Base-by-base conservation (phyloP, 35 echinoderm and acorn worm genomes). In the Lytechinus pictus region DNA sequence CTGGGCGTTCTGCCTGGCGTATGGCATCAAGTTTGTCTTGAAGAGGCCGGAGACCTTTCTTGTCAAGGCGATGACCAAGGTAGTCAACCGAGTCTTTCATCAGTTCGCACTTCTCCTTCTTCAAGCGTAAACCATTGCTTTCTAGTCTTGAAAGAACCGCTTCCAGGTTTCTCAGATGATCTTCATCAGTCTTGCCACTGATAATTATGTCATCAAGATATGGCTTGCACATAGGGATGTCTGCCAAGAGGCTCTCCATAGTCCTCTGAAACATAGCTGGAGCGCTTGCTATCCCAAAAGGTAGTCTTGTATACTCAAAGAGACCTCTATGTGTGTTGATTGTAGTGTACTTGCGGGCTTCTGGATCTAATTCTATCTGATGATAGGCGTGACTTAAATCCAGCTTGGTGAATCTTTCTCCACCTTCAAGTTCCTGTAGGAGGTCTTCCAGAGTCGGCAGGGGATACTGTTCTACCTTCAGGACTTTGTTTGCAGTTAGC, bases 401-500 rank as follows among this genome's bases (percentile, higher is more conserved):
- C 9, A 96, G 52, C 27, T 95, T 97, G 10, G 57, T 58, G 57
- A 95, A 98, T 8, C 94, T 52, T 56, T 95, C 86, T 27, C 94
- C 96, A 24, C 89, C 94, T 86, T 94, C 57, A 1, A 95, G 88
- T 7, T 94, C 79, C 54, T 95, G 87, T 8, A 98, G 6, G 8
- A 98, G 28, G 61, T 95, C 96, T 13, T 98, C 87, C 11, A 95
- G 66, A 2, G 55, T 94, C 10, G 93, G 96, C 52, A 98, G 57
- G 11, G 95, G 96, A 86, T 98, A 95, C 55, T 97, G 90, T 91
- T 97, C 97, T n/a, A n/a, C n/a, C n/a, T n/a, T n/a, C n/a, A n/a
- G n/a, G n/a, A n/a, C n/a, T n/a, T n/a, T n/a, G n/a, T n/a, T n/a
- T n/a, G n/a, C 53, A 7, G 95, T 95, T 4, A 96, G 88, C 33